These are phyloP conservation scores for Chaenodraco wilsoni DNA, from an alignment of 2,797 vertebrate species.

Conservation along the genomic window DNA sequence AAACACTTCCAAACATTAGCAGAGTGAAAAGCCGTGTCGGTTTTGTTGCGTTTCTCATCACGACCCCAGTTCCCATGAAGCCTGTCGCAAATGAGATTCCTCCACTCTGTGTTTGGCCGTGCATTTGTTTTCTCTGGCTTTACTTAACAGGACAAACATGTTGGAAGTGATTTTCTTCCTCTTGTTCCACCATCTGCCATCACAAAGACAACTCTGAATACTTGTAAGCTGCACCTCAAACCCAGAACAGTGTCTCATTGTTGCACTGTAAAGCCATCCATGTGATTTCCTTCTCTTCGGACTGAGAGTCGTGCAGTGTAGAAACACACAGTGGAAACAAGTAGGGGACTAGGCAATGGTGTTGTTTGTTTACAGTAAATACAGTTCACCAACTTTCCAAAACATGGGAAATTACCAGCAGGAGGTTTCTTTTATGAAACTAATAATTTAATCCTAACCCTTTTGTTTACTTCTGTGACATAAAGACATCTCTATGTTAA, in stretches of 20 bases:
- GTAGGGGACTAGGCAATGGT: neutral
- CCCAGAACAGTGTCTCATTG: slow-evolving; percentile 58
- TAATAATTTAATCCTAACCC: too few relatives aligned
- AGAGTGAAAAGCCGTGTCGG: neutral
- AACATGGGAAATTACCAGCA: neutral
- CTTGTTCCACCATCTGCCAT: slow-evolving; percentile 66
- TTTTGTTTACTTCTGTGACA: too few relatives aligned
- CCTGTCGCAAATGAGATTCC: slow-evolving; percentile 33
- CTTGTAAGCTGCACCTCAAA: slow-evolving; percentile 35
- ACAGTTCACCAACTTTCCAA: neutral
- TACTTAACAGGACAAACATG: slow-evolving; percentile 54
- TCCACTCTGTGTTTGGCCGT: slow-evolving; percentile 33
- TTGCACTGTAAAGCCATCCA: slow-evolving; percentile 41
- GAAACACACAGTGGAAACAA: slow-evolving; percentile 18
- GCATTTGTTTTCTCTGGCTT: slow-evolving; percentile 59
- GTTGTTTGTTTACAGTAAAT: slow-evolving; percentile 24
- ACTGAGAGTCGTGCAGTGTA: slow-evolving; percentile 29
- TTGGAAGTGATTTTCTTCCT: slow-evolving; percentile 50
- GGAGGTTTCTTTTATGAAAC: too few relatives aligned
- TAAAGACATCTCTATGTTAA: too few relatives aligned
- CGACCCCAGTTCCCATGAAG: slow-evolving; percentile 43
- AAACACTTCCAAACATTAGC: slow-evolving; percentile 10
- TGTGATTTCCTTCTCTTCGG: slow-evolving; percentile 46
- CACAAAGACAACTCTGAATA: slow-evolving; percentile 28
- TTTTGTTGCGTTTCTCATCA: slow-evolving; percentile 7